Evolutionary conservation across 2,888 invertebrate genomes (phyloP).

Genomic region (Agrochola lota): DNA sequence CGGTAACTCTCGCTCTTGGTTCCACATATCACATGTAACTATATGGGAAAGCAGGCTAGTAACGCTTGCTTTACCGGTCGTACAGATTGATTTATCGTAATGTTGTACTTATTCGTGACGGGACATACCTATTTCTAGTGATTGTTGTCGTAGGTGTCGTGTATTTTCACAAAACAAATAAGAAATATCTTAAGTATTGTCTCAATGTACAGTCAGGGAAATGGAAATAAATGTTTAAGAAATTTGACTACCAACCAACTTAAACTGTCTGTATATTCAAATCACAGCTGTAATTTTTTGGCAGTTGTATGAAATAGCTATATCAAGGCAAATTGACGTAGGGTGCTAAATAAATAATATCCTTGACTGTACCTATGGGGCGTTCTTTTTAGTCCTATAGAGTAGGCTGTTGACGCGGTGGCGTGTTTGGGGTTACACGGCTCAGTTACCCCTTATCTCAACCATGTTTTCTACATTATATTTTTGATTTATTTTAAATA

Average conservation of each 20-base stretch:
- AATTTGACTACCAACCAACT: too few relatives aligned
- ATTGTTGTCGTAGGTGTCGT: neutral
- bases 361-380: too few relatives aligned
- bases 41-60: slow-evolving; percentile 56
- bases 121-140: neutral
- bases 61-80: slow-evolving; percentile 40
- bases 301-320: neutral
- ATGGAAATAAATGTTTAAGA: neutral
- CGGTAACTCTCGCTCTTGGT: slow-evolving; percentile 58
- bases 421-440: neutral
- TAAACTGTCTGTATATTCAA: neutral
- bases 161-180: neutral
- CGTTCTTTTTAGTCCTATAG: neutral
- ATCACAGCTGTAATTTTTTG: neutral
- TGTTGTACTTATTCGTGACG: slow-evolving; percentile 11
- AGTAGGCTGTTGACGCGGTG: neutral
- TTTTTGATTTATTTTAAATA: neutral
- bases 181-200: neutral
- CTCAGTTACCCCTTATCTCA: neutral
- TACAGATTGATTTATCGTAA: slow-evolving; percentile 15
- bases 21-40: slow-evolving; percentile 48
- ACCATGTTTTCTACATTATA: neutral
- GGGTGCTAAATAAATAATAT: neutral
- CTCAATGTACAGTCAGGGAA: neutral
- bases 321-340: too few relatives aligned